Evolutionary conservation across 2,888 invertebrate genomes (phyloP), one percentile per base, ranked within the genome.

Genomic region (Diogma glabrata): DNA sequence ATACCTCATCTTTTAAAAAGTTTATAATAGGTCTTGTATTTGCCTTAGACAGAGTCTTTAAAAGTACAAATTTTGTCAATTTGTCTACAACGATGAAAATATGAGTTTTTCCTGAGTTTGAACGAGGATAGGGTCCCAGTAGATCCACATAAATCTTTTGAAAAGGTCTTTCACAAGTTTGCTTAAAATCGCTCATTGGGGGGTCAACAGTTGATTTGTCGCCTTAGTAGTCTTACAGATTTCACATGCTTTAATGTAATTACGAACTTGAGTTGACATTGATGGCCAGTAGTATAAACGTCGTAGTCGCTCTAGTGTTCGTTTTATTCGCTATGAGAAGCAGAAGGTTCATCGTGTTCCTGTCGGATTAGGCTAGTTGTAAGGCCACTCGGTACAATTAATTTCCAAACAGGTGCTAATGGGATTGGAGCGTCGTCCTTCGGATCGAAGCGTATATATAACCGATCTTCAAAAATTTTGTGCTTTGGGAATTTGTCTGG

Each of bases 131-230:
- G 5, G 38, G 38, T 10, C 38, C 38, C 10, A 38, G 17, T 10
- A 38, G 19, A 19, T 38, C 38, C 38, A 38, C 38, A 4, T 38
- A 38, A 16, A 38, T 10, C 16, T n/a, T n/a, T n/a, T n/a, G n/a
- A n/a, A n/a, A 38, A 5, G 38, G 38, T 38, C 38, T 38, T 38
- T 38, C 38, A 7, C n/a, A n/a, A n/a, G n/a, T n/a, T n/a, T n/a
- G n/a, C n/a, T n/a, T n/a, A n/a, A n/a, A n/a, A 4, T 38, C 19
- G 8, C 38, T 19, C 38, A 38, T 38, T 16, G 16, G 14, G 7
- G 38, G 16, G 17, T n/a, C 16, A 38, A 10, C 8, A 16, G 19
- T 38, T 5, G 16, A 38, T 38, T 28, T n/a, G 28, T 12, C 9
- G 28, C 28, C n/a, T 28, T 28, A 28, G 28, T 28, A n/a, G n/a